Evolutionary conservation across 1,140 invertebrate genomes (phyloP), one percentile per base, ranked within the genome.

Genomic region (Onthophagus taurus): DNA sequence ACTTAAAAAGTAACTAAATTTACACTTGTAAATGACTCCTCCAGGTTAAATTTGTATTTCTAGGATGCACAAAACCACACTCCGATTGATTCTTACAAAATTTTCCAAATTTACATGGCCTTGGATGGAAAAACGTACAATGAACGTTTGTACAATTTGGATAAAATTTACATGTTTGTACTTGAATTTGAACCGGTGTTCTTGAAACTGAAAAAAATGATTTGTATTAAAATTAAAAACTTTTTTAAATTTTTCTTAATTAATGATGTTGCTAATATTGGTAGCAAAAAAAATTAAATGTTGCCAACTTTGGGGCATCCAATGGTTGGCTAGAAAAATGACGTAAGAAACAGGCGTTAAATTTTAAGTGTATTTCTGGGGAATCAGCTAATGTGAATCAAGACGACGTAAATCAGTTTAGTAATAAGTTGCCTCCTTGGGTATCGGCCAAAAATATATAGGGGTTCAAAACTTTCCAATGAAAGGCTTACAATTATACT

Each of bases 101-200:
- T 48, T 72, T 72, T 14, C 77, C 77, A 51, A 74, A 80, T 24
- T 71, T 68, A 48, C 77, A 80, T 2, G 71, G 70, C 49, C 76
- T 77, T 0, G 77, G 76, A 59, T 80, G 77, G 51, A 70, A 76
- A 57, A 70, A 79, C n/a, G 70, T 70, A 56, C 77, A 79, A 3
- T 64, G 54, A 1, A 66, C 54, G 54, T 78, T 78, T 2, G 64
- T 66, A 53, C 77, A 79, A 45, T 59, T 58, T 4, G 60, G 77
- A 58, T 72, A 77, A 58, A 67, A 80, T 54, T 76, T 77, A 64
- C 77, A 80, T 54, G 74, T 69, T 17, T 68, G 64, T 16, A 34
- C 55, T 29, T 8, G 21, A 18, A 29, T 26, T 41, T 17, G 29
- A 9, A 17, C 60, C 8, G 67, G 51, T 0, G 58, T 55, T 75